Conservation (phyloP, 2,797 vertebrate species). For the Poecilia wingei region DNA sequence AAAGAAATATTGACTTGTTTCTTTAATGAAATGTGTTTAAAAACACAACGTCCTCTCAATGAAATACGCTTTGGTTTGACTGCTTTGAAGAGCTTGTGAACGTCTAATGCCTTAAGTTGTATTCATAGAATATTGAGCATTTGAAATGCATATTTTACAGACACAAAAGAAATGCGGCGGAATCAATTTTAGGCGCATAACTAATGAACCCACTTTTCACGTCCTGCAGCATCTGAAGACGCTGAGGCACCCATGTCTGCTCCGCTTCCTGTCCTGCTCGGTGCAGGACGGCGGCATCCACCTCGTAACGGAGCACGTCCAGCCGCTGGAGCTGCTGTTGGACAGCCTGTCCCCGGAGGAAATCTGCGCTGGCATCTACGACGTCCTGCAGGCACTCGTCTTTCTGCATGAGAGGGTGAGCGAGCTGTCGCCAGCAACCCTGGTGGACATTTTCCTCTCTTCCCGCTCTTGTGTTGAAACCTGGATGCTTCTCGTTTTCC, state of each 20-base stretch:
- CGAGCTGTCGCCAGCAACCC: neutral
- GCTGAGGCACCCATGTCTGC: conserved; percentile 92
- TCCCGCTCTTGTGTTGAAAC: neutral
- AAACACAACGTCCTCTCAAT: neutral
- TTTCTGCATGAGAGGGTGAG: conserved; percentile 96
- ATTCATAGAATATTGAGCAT: neutral
- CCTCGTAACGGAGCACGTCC: conserved; percentile 92
- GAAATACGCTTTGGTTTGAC: neutral
- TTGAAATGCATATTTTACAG: neutral
- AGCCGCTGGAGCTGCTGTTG: conserved; percentile 87
- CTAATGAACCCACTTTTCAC: neutral
- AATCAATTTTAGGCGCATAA: neutral
- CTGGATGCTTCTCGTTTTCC: conserved; percentile 12
- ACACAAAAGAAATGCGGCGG: neutral
- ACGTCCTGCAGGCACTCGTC: conserved; percentile 90
- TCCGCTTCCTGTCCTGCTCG: conserved; percentile 94
- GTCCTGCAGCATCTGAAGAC: conserved; percentile 93
- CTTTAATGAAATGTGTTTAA: neutral
- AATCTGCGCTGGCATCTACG: conserved; percentile 93
- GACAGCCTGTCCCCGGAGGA: conserved; percentile 88
- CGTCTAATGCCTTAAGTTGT: neutral
- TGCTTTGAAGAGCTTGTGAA: neutral
- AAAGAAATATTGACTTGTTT: neutral
- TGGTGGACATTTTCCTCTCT: neutral
- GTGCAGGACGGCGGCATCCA: conserved; percentile 92